A percentile compares a stretch with the other conserved stretches of the same genome.
Evolutionary conservation across 2,888 invertebrate species (phyloP).

Genomic region (Cecidostiba fungosa): DNA sequence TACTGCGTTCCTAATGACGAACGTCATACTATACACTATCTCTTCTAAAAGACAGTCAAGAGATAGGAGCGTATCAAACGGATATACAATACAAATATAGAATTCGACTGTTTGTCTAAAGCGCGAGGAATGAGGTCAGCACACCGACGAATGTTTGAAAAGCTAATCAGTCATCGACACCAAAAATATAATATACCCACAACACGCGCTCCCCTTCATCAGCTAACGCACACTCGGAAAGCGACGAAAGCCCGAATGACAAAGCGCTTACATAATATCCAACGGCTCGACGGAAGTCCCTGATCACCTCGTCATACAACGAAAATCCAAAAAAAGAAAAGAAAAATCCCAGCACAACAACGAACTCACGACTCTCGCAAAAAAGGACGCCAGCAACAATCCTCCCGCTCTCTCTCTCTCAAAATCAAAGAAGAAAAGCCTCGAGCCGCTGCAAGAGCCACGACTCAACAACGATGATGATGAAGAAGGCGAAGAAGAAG

Average conservation of each 20-base stretch:
- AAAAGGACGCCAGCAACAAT: not conserved
- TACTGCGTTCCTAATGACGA: too few species aligned
- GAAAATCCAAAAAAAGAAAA: not conserved
- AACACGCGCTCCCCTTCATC: not conserved
- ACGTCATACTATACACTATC: too few species aligned
- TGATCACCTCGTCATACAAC: not conserved
- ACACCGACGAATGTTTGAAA: not conserved
- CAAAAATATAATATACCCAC: not conserved
- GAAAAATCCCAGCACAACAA: slow-evolving; percentile 9
- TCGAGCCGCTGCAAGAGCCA: slow-evolving; percentile 36
- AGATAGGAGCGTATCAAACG: not conserved
- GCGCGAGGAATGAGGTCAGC: not conserved
- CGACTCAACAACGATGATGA: slow-evolving; percentile 22
- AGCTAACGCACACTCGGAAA: not conserved
- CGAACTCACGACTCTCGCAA: not conserved
- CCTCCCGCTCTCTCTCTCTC: not conserved
- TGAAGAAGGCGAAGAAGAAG: not conserved
- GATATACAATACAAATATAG: not conserved
- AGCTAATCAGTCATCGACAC: slow-evolving; percentile 43
- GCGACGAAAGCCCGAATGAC: slow-evolving; percentile 8
- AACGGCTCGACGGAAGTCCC: not conserved
- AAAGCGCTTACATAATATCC: not conserved
- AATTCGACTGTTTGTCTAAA: not conserved
- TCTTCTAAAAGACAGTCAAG: not conserved
- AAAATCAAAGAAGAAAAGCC: slow-evolving; percentile 32